These are phyloP conservation scores for Tiliqua scincoides DNA, from an alignment of 2,113 vertebrate genomes.

Conservation along the genomic window DNA sequence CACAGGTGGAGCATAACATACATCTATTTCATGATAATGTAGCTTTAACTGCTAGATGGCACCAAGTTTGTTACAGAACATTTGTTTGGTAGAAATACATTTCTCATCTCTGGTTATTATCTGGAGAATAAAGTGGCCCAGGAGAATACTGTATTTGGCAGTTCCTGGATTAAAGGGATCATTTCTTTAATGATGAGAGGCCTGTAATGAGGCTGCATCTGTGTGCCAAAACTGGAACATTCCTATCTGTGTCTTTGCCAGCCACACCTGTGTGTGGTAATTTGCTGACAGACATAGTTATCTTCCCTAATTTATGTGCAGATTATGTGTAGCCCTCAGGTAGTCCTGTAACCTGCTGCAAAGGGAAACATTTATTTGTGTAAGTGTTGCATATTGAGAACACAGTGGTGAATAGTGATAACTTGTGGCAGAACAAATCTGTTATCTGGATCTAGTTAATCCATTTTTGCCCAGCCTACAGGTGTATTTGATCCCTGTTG, in stretches of 20 bases:
- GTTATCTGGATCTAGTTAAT: no score
- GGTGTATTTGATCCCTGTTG: no score
- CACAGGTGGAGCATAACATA: no score
- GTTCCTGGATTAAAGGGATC: background rate
- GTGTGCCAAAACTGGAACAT: background rate
- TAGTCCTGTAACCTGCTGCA: background rate
- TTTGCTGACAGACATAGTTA: background rate
- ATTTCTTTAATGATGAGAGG: background rate
- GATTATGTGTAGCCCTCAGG: background rate
- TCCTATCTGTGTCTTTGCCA: background rate
- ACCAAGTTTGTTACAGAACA: no score
- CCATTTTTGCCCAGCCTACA: no score
- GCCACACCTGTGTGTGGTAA: background rate
- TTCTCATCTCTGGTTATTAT: no score
- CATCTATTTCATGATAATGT: no score
- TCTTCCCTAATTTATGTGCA: background rate
- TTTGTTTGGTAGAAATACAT: no score
- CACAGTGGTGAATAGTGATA: background rate
- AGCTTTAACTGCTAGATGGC: no score
- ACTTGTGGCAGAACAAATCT: background rate
- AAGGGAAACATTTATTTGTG: background rate
- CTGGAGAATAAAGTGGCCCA: no score
- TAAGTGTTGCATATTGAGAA: background rate
- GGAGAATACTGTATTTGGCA: background rate
- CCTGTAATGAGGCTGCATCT: background rate